Evolutionary conservation across 1,140 invertebrate species (phyloP), one percentile per base, ranked within the genome.

Genomic region (Tigriopus japonicus): DNA sequence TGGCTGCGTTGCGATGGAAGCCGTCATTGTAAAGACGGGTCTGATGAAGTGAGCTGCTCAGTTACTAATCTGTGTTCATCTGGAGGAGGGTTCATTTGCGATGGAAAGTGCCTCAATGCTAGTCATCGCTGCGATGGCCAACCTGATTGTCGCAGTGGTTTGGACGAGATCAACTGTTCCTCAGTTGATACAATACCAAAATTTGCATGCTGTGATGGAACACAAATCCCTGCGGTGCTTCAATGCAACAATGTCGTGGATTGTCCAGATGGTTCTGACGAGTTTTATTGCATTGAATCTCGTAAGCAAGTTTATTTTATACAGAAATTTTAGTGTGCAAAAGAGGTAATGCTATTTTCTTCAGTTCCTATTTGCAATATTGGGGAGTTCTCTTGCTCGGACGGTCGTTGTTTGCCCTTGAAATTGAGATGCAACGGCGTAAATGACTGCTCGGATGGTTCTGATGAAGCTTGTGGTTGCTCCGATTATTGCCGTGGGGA

Each of bases 361-460:
- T 55, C 53, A 55, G 53, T 23, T 55, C n/a, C 19, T 21, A 5
- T n/a, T n/a, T 81, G 79, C 72, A 72, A 70, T 67, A 66, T 67
- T 64, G 72, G 74, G 66, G 76, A 82, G 72, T 87, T 83, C 74
- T 77, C 70, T 68, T 86, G 85, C 72, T 71, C 72, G 67, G 78
- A 77, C 67, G 82, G 81, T 66, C 74, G 76, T 65, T 79, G 80
- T 68, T 79, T 85, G 69, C 72, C 75, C 55, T 69, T 74, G 65
- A 71, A 73, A 66, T 71, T 76, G 68, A 74, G 76, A 69, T 84
- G 82, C 72, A 79, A 84, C 73, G 76, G 77, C 52, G 69, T 72
- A 62, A 76, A 78, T 66, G 80, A 84, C 73, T 84, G 82, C 73
- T 69, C 70, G 60, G 81, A 83, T 74, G 79, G 78, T 70, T 79